These are phyloP conservation scores for Proisotoma minuta DNA, from an alignment of 2,888 invertebrate genomes.

Conservation along the genomic window DNA sequence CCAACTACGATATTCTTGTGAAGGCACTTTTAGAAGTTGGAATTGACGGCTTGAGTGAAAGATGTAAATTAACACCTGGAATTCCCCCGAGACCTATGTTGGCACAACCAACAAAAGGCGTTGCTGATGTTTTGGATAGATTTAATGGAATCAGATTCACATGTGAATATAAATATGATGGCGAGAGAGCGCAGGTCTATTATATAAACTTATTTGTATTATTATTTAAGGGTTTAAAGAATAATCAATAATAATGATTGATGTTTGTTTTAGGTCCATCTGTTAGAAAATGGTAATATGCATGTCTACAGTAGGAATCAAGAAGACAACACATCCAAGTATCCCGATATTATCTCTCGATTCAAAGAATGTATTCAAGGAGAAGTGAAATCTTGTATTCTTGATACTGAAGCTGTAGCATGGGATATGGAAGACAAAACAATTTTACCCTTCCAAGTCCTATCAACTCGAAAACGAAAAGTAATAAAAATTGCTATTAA, in stretches of 20 bases:
- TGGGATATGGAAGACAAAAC: constrained; percentile 82
- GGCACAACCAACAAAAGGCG: constrained; percentile 94
- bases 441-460: constrained; percentile 92
- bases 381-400: constrained; percentile 71
- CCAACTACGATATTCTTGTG: constrained; percentile 82
- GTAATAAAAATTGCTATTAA: constrained; percentile 51
- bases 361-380: constrained; percentile 53
- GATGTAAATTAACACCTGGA: constrained; percentile 84
- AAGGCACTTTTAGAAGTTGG: constrained; percentile 73
- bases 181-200: constrained; percentile 86
- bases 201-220: background rate
- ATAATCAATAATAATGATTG: background rate
- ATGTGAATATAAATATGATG: constrained; percentile 99
- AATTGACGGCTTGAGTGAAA: constrained; percentile 64
- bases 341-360: constrained; percentile 83
- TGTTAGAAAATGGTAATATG: constrained; percentile 62
- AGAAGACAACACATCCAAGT: constrained; percentile 88
- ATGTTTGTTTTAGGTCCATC: constrained; percentile 62
- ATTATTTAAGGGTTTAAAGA: background rate
- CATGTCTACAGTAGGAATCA: constrained; percentile 92
- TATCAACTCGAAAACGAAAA: constrained; percentile 93
- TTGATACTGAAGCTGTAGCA: constrained; percentile 96
- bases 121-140: constrained; percentile 77
- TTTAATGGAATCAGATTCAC: constrained; percentile 86
- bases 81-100: constrained; percentile 97